These are phyloP conservation scores for Myodes glareolus DNA, from an alignment of 2,113 vertebrate genomes.

Conservation along the genomic window DNA sequence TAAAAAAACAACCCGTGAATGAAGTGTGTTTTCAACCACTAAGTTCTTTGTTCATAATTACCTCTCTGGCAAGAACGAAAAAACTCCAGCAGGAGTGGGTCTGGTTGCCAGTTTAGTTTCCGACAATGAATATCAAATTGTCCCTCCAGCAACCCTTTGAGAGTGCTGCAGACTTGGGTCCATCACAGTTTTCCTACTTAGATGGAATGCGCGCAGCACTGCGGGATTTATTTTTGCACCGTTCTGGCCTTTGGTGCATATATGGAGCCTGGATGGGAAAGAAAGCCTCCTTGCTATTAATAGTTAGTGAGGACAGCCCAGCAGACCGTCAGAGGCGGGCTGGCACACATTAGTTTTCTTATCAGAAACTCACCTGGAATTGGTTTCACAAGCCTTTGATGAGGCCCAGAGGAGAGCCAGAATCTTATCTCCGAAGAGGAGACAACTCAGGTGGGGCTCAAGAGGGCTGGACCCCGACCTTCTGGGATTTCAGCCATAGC, in stretches of 20 bases:
- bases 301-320: constrained; percentile 16
- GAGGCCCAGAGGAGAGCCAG: constrained; percentile 73
- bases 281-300: neutral
- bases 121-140: constrained; percentile 47
- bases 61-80: constrained; percentile 24
- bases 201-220: rapidly evolving
- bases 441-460: constrained; percentile 8
- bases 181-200: constrained; percentile 22
- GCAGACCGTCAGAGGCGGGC: constrained; percentile 46
- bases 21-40: constrained; percentile 13
- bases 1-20: too few relatives aligned
- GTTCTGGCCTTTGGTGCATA: neutral
- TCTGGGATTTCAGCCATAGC: neutral
- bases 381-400: constrained; percentile 83
- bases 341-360: constrained; percentile 77
- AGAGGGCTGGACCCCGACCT: neutral
- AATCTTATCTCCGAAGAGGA: constrained; percentile 74
- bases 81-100: neutral
- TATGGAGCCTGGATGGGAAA: neutral
- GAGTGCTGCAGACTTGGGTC: constrained; percentile 27
- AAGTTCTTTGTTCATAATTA: constrained; percentile 29
- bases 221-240: neutral
- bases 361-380: constrained; percentile 81
- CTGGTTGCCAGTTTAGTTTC: neutral
- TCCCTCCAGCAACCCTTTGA: constrained; percentile 52